phyloP scores from a whole-genome alignment of 2,888 invertebrate genomes.

The Rhyacophila evoluta region DNA sequence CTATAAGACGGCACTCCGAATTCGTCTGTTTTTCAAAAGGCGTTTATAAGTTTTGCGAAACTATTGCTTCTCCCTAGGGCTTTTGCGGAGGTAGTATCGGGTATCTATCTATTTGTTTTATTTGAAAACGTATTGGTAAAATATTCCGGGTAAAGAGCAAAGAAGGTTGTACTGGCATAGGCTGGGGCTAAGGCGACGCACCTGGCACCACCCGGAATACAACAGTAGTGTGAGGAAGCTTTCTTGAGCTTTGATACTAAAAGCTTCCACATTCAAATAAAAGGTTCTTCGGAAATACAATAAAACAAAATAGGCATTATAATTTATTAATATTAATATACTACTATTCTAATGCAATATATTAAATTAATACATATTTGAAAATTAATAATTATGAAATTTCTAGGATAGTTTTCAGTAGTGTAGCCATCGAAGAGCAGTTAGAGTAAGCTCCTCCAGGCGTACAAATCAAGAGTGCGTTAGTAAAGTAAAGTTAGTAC shows the following conservation, averaged over 20 bases:
- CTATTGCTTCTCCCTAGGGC: not conserved
- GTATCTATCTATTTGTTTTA: slow-evolving; percentile 31
- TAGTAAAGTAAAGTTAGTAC: too few species aligned
- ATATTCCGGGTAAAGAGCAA: slow-evolving; percentile 44
- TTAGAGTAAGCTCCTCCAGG: too few species aligned
- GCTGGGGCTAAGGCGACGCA: slow-evolving; percentile 26
- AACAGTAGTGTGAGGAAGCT: slow-evolving; percentile 1
- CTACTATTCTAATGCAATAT: too few species aligned
- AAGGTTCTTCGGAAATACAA: not conserved
- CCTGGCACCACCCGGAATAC: slow-evolving; percentile 31
- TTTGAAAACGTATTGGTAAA: slow-evolving; percentile 41
- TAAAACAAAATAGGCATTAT: too few species aligned
- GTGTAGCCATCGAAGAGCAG: too few species aligned
- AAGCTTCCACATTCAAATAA: not conserved
- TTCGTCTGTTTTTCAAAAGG: slow-evolving; percentile 16
- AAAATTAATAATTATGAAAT: too few species aligned
- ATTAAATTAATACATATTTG: too few species aligned
- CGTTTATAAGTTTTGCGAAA: slow-evolving; percentile 8
- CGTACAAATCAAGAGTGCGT: too few species aligned
- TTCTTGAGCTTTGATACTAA: not conserved
- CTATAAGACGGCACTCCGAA: not conserved
- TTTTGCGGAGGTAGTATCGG: not conserved
- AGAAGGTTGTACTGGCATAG: not conserved
- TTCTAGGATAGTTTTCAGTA: too few species aligned
- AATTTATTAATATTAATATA: too few species aligned